Evolutionary conservation across 2,113 vertebrate species (phyloP), one percentile per base, ranked within the genome.

Genomic region (Mystacornis crossleyi): DNA sequence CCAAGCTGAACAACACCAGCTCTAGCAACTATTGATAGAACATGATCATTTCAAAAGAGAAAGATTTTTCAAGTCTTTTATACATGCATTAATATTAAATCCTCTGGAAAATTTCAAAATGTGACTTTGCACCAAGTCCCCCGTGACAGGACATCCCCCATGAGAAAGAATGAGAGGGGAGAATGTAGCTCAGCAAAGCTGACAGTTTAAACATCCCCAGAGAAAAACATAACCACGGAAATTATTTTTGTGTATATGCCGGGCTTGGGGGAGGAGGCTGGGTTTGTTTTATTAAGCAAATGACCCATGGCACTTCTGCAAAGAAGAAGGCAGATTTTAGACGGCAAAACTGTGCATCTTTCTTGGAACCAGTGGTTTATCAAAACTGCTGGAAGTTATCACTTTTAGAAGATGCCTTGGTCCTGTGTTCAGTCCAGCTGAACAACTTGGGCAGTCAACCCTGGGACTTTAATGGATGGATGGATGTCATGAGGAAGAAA

Each of bases 251-350:
- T 69, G 50, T 77, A 42, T 90, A 42, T 70, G 82, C 58, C 0
- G 42, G 45, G 28, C 61, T 65, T 70, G 73, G 47, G 31, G 50
- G 58, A 72, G 86, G 90, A 81, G 31, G 25, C 57, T 87, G 66
- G n/a, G 18, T 57, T 95, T 95, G 64, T 94, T 96, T 90, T 92
- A 51, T 73, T 90, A 93, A 82, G 62, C 45, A 92, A 85, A 81
- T 55, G 74, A 93, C 57, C 82, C 70, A 28, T 62, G 48, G 40
- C 45, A 79, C 51, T 94, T 80, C 36, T 82, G 57, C 51, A 86
- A 18, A 71, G 57, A 40, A 69, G 51, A 31, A 51, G 38, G 67
- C 5, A 73, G 47, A 92, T 77, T 81, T 92, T 67, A 89, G 74
- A 73, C 10, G 79, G 67, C 19, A 66, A 78, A 91, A 42, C 11